phyloP scores from a whole-genome alignment of 2,113 vertebrate genomes.

The Oxygymnocypris stewartii region DNA sequence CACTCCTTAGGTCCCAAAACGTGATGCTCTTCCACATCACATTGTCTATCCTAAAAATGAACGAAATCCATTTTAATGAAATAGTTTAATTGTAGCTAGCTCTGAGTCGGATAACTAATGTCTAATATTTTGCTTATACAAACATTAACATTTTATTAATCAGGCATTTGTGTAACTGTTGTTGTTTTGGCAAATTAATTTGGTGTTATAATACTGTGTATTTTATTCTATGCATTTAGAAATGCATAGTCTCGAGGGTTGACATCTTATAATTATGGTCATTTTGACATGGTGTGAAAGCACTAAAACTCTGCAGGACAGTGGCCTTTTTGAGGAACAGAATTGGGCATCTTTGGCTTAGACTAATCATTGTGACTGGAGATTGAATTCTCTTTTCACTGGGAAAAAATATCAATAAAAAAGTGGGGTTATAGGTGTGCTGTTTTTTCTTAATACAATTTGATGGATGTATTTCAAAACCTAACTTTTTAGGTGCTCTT shows the following conservation, averaged over 20 bases:
- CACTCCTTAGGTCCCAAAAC: conserved; percentile 20
- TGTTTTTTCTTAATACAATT: background rate
- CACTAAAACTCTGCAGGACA: no score
- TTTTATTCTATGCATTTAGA: no score
- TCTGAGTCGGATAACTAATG: background rate
- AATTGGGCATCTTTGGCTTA: background rate
- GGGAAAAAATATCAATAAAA: background rate
- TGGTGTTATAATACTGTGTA: no score
- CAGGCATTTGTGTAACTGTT: no score
- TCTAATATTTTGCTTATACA: background rate
- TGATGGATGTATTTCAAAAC: background rate
- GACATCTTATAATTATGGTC: no score
- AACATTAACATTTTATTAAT: no score
- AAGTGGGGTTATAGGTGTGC: no score
- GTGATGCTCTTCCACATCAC: background rate
- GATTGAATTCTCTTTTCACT: background rate
- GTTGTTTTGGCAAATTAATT: no score
- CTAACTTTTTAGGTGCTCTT: background rate
- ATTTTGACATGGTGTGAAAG: no score
- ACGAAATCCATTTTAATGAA: background rate
- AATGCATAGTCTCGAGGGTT: no score
- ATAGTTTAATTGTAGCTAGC: background rate
- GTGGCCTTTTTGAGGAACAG: no score
- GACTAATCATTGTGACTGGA: background rate
- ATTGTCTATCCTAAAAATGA: background rate